A percentile compares a stretch with the other conserved stretches of the same genome.
Evolutionary conservation across 2,888 invertebrate genomes (phyloP).

Genomic region (Itoplectis maculator): DNA sequence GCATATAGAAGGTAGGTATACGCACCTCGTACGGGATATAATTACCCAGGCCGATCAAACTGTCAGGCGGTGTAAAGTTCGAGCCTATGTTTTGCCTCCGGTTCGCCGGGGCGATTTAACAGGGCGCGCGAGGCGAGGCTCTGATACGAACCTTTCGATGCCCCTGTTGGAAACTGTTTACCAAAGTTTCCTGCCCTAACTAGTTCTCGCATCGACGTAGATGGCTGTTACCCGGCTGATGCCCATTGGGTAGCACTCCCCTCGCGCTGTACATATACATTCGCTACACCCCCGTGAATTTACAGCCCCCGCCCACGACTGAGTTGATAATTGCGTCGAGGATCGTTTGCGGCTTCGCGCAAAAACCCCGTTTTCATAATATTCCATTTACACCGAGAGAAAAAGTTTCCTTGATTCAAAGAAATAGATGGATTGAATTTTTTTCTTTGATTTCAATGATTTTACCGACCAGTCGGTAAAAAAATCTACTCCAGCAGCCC

Average conservation of each 20-base stretch:
- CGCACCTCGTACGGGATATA: slow-evolving; percentile 72
- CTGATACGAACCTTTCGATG: slow-evolving; percentile 52
- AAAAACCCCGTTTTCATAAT: slow-evolving; percentile 13
- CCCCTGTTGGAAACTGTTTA: slow-evolving; percentile 64
- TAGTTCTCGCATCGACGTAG: slow-evolving; percentile 57
- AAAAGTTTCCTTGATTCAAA: too few species aligned
- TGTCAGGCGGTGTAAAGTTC: slow-evolving; percentile 73
- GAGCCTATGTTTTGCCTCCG: slow-evolving; percentile 60
- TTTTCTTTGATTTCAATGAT: too few species aligned
- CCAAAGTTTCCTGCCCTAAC: slow-evolving; percentile 65
- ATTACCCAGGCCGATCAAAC: slow-evolving; percentile 77
- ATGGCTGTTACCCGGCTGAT: slow-evolving; percentile 9
- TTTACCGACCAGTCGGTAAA: slow-evolving; percentile 12
- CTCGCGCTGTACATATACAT: not conserved
- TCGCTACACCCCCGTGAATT: not conserved
- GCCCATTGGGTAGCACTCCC: not conserved
- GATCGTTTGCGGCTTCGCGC: slow-evolving; percentile 26
- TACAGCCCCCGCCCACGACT: slow-evolving; percentile 24
- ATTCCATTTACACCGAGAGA: slow-evolving; percentile 13
- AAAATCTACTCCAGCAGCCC: too few species aligned
- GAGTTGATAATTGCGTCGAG: slow-evolving; percentile 59
- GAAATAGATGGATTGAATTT: too few species aligned
- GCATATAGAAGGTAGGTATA: slow-evolving; percentile 57
- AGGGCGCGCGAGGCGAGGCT: slow-evolving; percentile 11
- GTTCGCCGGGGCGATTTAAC: slow-evolving; percentile 50